Base-by-base conservation (phyloP, 1,140 invertebrate genomes). In the Yoshiicerus persimilis region DNA sequence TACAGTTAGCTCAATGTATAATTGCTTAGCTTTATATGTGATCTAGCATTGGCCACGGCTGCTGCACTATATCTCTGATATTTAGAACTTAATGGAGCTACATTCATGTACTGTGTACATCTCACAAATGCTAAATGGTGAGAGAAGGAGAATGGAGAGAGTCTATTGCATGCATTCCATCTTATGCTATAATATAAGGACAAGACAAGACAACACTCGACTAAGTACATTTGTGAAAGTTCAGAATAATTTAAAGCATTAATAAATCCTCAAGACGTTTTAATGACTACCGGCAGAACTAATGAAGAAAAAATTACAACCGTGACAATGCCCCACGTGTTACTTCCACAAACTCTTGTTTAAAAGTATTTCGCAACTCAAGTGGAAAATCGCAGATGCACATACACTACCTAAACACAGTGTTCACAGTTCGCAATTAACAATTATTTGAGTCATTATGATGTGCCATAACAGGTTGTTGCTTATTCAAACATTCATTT, bases 201-300 rank as follows among this genome's bases (percentile, higher is more conserved):
- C 8, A 38, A 16, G 75, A 80, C 75, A 80, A 80, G 75, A 80
- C 75, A 80, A 80, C 64, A 70, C 4, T 16, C n/a, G 75, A 38
- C 30, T 34, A 36, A 38, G 20, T 80, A 80, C 75, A 36, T 9
- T 34, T 80, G 34, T 36, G 75, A 80, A 80, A 80, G 32, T 80
- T 36, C 11, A 80, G 75, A 80, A 80, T 80, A 80, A 80, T 80
- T 80, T 80, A 80, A 80, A 36, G 75, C 75, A 80, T 80, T 80
- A 80, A 80, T 80, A 80, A 80, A 80, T 80, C 34, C 75, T 80
- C 75, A 80, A 80, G 75, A 80, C 75, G 34, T 80, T 80, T 80
- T 80, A 80, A 80, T 80, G 75, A 80, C 32, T 80, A 80, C 66
- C 75, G 75, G 75, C 30, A 38, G 34, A 34, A 80, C 75, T 80